Evolutionary conservation across 2,888 invertebrate genomes (phyloP).

Genomic region (Megaustenia siamemsis): DNA sequence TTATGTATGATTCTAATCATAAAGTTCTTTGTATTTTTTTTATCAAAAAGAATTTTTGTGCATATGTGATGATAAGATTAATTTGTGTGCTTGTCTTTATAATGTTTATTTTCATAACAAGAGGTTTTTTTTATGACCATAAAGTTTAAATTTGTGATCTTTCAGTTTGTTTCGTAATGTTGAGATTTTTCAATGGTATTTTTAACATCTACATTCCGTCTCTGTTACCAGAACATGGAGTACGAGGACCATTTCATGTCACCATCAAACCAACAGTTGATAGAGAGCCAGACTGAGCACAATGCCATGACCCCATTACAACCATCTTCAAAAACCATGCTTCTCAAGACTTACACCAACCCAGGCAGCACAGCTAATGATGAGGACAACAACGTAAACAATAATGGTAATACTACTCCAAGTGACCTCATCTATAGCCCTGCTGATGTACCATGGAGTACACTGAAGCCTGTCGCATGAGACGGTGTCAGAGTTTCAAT

Average conservation of each 20-base stretch:
- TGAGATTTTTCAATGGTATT: too few species aligned
- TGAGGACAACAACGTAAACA: constrained; percentile 27
- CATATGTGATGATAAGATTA: too few species aligned
- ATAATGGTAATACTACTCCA: constrained; percentile 27
- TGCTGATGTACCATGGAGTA: constrained; percentile 50
- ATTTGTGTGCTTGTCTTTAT: too few species aligned
- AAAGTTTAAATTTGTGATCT: too few species aligned
- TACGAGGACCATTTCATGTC: constrained; percentile 1
- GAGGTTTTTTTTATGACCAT: too few species aligned
- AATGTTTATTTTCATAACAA: too few species aligned
- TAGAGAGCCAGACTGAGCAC: constrained; percentile 26
- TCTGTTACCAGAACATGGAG: neutral
- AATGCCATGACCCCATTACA: constrained; percentile 25
- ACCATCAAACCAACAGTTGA: neutral
- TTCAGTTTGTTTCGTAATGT: too few species aligned
- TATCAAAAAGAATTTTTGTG: too few species aligned
- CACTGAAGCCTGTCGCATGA: constrained; percentile 54
- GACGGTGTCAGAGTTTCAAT: constrained; percentile 60
- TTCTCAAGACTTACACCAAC: constrained; percentile 47
- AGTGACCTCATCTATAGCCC: constrained; percentile 50
- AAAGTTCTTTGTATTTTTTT: too few species aligned
- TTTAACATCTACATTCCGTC: neutral
- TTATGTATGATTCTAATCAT: too few species aligned
- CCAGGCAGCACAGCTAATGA: constrained; percentile 34
- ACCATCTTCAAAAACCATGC: constrained; percentile 2